Evolutionary conservation across 2,797 vertebrate genomes (phyloP).

Genomic region (Lagodon rhomboides): DNA sequence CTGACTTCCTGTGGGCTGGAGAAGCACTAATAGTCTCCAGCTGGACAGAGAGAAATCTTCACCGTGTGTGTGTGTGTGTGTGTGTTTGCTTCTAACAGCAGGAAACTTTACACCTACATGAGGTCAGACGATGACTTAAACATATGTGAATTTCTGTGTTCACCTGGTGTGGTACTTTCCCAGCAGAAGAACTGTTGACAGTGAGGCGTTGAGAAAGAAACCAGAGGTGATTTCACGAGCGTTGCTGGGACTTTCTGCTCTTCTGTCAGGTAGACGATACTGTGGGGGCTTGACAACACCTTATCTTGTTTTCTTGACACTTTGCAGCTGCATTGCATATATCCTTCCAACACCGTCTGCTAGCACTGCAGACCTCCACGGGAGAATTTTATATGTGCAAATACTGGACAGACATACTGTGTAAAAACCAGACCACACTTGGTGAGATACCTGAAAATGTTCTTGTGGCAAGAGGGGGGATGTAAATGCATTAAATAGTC

Average conservation of each 20-base stretch:
- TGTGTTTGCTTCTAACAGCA: slow-evolving; percentile 54
- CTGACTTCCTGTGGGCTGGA: slow-evolving; percentile 93
- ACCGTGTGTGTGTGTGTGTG: slow-evolving; percentile 43
- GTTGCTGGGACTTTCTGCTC: slow-evolving; percentile 16
- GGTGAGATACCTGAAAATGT: slow-evolving; percentile 6
- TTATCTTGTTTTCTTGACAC: slow-evolving; percentile 16
- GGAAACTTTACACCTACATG: slow-evolving; percentile 79
- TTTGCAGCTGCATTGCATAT: slow-evolving; percentile 30
- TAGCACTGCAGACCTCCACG: not conserved
- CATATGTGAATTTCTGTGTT: slow-evolving; percentile 74
- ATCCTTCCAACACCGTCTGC: slow-evolving; percentile 9
- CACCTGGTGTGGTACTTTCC: slow-evolving; percentile 73
- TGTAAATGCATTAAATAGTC: not conserved
- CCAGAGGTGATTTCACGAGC: slow-evolving; percentile 28
- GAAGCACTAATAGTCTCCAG: slow-evolving; percentile 92
- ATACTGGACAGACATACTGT: slow-evolving; percentile 1
- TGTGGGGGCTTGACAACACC: not conserved
- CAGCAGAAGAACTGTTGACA: slow-evolving; percentile 15
- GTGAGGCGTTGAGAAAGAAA: slow-evolving; percentile 12
- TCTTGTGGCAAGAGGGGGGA: not conserved
- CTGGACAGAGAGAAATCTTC: slow-evolving; percentile 80
- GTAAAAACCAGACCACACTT: not conserved
- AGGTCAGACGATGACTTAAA: slow-evolving; percentile 79
- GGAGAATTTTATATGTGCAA: slow-evolving; percentile 19
- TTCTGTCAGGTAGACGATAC: slow-evolving; percentile 18